A percentile compares a stretch with the other conserved stretches of the same genome.
These are phyloP conservation scores for Cephus pygmeus DNA, from an alignment of 2,888 invertebrate species.

Conservation along the genomic window DNA sequence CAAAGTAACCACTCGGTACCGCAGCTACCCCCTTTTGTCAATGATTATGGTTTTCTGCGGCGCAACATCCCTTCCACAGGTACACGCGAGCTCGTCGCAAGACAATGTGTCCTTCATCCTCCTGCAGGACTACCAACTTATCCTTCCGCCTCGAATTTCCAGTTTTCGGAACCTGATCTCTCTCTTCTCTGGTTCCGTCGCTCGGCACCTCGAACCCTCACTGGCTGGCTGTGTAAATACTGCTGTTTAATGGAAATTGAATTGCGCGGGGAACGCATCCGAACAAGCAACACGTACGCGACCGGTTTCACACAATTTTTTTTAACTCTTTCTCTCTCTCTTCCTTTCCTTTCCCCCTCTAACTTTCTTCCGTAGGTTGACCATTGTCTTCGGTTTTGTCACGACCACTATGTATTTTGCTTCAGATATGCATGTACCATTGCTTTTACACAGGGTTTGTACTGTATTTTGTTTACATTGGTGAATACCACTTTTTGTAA, in stretches of 20 bases:
- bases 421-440: neutral
- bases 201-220: slow-evolving; percentile 15
- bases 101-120: neutral
- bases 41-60: slow-evolving; percentile 42
- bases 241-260: slow-evolving; percentile 37
- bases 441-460: neutral
- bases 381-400: neutral
- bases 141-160: neutral
- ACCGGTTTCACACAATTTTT: neutral
- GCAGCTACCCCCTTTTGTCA: slow-evolving; percentile 30
- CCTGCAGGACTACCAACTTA: neutral
- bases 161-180: neutral
- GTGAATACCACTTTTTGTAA: neutral
- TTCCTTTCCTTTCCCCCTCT: neutral
- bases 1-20: slow-evolving; percentile 25
- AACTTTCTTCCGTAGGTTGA: neutral
- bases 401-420: neutral
- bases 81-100: neutral
- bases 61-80: neutral
- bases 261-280: slow-evolving; percentile 25
- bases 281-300: slow-evolving; percentile 3
- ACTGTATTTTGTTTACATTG: too few relatives aligned
- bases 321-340: neutral
- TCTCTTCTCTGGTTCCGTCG: slow-evolving; percentile 16
- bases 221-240: slow-evolving; percentile 36